A percentile compares a stretch with the other conserved stretches of the same genome.
Conservation (phyloP, 2,797 vertebrate species). For the Gila robusta region DNA sequence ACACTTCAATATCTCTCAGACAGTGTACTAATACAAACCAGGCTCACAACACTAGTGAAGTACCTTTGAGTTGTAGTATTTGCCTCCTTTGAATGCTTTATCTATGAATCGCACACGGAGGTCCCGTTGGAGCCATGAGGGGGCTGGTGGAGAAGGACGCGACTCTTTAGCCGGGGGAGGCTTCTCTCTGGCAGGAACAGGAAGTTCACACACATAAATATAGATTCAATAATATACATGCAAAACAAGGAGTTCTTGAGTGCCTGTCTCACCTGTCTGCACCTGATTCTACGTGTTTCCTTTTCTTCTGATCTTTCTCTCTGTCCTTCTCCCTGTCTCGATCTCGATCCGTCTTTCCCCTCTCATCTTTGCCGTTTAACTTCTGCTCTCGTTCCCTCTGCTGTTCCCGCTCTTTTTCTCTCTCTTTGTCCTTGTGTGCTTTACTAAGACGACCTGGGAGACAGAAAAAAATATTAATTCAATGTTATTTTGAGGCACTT, state of each 20-base stretch:
- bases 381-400: conserved; percentile 57
- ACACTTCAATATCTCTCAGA: background rate
- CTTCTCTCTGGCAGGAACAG: conserved; percentile 71
- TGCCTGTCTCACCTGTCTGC: conserved; percentile 68
- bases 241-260: background rate
- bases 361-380: conserved; percentile 60
- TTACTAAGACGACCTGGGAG: conserved; percentile 61
- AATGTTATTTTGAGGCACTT: background rate
- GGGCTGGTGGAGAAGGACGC: conserved; percentile 64
- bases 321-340: conserved; percentile 39
- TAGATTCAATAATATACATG: background rate
- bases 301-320: conserved; percentile 67
- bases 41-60: background rate
- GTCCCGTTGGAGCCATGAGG: conserved; percentile 89
- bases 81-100: conserved; percentile 86
- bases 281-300: conserved; percentile 76
- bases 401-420: conserved; percentile 39
- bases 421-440: conserved; percentile 62
- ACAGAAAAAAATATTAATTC: background rate
- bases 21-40: background rate
- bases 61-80: conserved; percentile 95
- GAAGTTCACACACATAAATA: background rate
- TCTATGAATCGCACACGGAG: conserved; percentile 90
- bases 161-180: conserved; percentile 73
- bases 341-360: conserved; percentile 68